Evolutionary conservation across 1,140 invertebrate species (phyloP).

Genomic region (Carcinoscorpius rotundicauda): DNA sequence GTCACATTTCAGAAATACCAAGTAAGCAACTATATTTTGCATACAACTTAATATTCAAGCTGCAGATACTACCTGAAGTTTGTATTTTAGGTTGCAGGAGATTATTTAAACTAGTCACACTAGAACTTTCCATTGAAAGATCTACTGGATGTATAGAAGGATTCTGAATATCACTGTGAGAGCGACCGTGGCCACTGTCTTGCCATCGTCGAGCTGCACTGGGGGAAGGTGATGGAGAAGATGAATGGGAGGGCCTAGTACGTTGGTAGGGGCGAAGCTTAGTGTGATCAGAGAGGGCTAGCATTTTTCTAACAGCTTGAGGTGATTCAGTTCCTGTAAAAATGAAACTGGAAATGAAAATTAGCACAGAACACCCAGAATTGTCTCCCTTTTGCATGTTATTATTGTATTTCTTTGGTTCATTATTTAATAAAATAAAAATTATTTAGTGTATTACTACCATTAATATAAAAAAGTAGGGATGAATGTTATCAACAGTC

Average conservation of each 20-base stretch:
- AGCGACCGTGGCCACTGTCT: constrained; percentile 52
- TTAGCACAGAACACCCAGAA: too few species aligned
- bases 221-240: constrained; percentile 35
- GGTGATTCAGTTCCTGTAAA: constrained; percentile 72
- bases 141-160: constrained; percentile 60
- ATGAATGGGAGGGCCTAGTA: constrained; percentile 43
- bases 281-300: constrained; percentile 60
- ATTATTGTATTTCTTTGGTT: too few species aligned
- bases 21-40: too few species aligned
- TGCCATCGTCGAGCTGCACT: constrained; percentile 33
- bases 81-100: constrained; percentile 72
- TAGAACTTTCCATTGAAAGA: constrained; percentile 85
- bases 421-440: too few species aligned
- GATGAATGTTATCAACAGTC: too few species aligned
- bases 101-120: constrained; percentile 82
- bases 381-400: too few species aligned
- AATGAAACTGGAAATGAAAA: not conserved
- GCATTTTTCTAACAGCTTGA: constrained; percentile 83
- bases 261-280: constrained; percentile 80
- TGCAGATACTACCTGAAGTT: constrained; percentile 51
- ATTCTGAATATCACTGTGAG: constrained; percentile 72
- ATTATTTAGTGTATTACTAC: too few species aligned
- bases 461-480: too few species aligned
- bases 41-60: not conserved
- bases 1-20: too few species aligned